Conservation (phyloP, 2,888 invertebrate species). For the Lasioglossum marginatum region DNA sequence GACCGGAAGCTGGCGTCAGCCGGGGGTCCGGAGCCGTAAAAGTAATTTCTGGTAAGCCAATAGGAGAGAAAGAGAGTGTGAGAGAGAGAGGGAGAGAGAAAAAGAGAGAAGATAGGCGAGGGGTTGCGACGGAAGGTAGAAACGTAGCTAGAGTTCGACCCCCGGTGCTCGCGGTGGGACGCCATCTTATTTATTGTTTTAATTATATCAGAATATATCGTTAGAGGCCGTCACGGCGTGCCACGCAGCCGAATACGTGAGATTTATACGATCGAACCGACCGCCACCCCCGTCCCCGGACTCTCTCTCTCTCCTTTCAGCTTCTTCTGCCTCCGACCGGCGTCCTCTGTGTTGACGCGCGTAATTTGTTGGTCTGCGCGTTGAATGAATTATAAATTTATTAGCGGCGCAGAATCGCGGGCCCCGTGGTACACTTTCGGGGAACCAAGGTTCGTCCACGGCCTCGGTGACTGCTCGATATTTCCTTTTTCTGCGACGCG, state of each 20-base stretch:
- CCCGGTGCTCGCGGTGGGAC: constrained; percentile 83
- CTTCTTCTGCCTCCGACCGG: constrained; percentile 5
- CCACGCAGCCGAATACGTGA: constrained; percentile 82
- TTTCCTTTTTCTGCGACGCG: neutral
- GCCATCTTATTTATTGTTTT: constrained; percentile 85
- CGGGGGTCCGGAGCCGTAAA: constrained; percentile 41
- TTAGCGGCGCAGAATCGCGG: constrained; percentile 62
- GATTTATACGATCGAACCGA: constrained; percentile 79
- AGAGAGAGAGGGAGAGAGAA: constrained; percentile 10
- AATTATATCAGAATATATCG: constrained; percentile 85
- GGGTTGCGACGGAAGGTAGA: constrained; percentile 56
- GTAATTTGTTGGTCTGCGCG: constrained; percentile 78
- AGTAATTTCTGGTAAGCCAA: constrained; percentile 51
- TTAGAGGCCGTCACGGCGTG: constrained; percentile 82
- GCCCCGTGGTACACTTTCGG: constrained; percentile 36
- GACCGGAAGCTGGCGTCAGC: constrained; percentile 18
- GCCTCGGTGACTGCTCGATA: neutral
- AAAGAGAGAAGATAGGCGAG: constrained; percentile 36
- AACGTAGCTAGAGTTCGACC: constrained; percentile 80
- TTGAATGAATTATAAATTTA: constrained; percentile 80
- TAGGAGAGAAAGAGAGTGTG: constrained; percentile 16
- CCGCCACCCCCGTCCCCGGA: constrained; percentile 45
- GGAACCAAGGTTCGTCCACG: constrained; percentile 23
- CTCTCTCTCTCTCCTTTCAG: constrained; percentile 21
- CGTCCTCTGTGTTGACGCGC: constrained; percentile 70